These are phyloP conservation scores for Mesocentrotus franciscanus DNA, from an alignment of 53 echinoderm and acorn worm genomes.

Conservation along the genomic window DNA sequence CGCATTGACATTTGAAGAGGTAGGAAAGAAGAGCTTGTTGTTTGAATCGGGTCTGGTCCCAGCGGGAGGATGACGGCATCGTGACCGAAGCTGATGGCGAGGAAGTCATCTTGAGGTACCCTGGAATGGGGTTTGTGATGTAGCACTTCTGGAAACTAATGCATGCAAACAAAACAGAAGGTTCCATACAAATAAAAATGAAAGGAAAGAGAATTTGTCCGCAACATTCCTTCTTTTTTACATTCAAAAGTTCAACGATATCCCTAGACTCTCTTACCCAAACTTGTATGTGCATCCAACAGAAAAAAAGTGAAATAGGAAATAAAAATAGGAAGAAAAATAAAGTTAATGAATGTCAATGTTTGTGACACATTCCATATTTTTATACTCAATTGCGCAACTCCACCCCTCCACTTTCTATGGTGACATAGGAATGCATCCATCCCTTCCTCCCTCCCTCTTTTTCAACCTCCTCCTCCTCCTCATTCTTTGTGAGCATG, in stretches of 20 bases:
- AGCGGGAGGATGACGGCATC: background rate
- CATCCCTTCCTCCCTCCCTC: background rate
- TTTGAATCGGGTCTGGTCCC: background rate
- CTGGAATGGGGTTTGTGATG: background rate
- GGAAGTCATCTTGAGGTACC: background rate
- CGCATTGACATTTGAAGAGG: constrained; percentile 36
- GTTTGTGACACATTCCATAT: background rate
- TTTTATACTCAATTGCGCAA: background rate
- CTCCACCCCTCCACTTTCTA: background rate
- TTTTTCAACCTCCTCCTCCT: background rate
- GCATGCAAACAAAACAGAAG: background rate
- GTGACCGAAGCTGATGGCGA: background rate
- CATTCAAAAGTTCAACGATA: too few species aligned
- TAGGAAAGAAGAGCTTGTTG: background rate
- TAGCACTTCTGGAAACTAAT: too few species aligned
- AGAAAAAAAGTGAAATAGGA: background rate
- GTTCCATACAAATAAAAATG: background rate
- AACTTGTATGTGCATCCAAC: too few species aligned
- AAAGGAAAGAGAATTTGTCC: background rate
- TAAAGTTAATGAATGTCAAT: background rate
- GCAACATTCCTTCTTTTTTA: too few species aligned
- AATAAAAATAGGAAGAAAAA: background rate
- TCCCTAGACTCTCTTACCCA: too few species aligned
- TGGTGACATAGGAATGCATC: background rate
- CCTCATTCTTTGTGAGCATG: background rate